Base-by-base conservation (phyloP, 2,888 invertebrate species). In the Ypsolopha sequella region DNA sequence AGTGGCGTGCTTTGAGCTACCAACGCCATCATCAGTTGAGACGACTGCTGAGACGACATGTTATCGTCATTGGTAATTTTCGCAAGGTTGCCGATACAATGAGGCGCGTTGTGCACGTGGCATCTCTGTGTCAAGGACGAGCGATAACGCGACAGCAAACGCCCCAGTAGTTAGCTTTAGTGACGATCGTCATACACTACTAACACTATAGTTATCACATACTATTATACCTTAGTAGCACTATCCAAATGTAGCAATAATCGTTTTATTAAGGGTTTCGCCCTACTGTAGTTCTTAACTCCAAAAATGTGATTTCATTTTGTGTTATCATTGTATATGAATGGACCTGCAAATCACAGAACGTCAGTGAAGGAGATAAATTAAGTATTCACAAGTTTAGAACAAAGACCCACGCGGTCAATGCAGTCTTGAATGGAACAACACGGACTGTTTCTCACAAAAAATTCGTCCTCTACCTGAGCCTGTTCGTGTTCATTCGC, bases 51-150 rank as follows among this genome's bases (percentile, higher is more conserved):
- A 24, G 41, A 54, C 39, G 43, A 45, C 43, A 48, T 68, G 76
- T 76, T 75, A 76, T 79, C 77, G 73, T 70, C 60, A 66, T 64
- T 70, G 66, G 71, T 74, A 73, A 76, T 78, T 81, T 81, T 77
- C 75, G 80, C 81, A 85, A 84, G 80, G 82, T 84, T 84, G 84
- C 75, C 73, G 65, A 72, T 73, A 84, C 84, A 82, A 79, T 79
- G 76, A 76, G 65, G 72, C 74, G 71, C 73, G 75, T 80, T 84
- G 80, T 81, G 70, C 79, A 76, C 71, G 78, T 73, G 66, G 66
- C 71, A 75, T 80, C 82, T 85, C 80, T 84, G 79, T 85, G 85
- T 85, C 85, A 86, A 85, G 85, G 85, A 80, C 85, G 72, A 71
- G 67, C 73, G 82, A 85, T 84, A 84, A 80, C 78, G 76, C 70